Percentiles rank a stretch among this genome's conserved stretches.
Conservation (phyloP, 2,888 invertebrate genomes). For the Meloe dianella region DNA sequence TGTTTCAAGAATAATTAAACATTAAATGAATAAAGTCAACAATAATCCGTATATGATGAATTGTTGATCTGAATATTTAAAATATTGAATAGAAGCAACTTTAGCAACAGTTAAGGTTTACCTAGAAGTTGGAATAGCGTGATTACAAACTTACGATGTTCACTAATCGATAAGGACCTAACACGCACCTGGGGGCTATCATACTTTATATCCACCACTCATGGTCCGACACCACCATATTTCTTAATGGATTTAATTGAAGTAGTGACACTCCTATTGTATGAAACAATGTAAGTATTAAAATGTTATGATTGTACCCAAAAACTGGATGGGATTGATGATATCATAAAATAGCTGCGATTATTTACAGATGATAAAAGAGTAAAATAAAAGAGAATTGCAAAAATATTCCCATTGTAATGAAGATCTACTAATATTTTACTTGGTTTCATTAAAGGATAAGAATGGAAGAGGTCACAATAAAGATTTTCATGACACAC, state of each 20-base stretch:
- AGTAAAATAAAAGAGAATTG: too few relatives aligned
- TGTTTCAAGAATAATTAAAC: too few relatives aligned
- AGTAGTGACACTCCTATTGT: constrained; percentile 27
- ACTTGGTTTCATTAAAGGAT: constrained; percentile 8
- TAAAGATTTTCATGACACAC: constrained; percentile 25
- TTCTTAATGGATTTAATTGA: constrained; percentile 10
- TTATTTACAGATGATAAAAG: too few relatives aligned
- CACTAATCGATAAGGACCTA: constrained; percentile 53
- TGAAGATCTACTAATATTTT: neutral
- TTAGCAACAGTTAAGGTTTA: constrained; percentile 1
- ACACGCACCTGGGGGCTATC: constrained; percentile 55
- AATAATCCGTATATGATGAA: neutral
- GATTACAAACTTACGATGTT: constrained; percentile 42
- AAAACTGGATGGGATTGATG: too few relatives aligned
- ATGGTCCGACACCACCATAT: constrained; percentile 11
- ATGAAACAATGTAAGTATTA: constrained; percentile 19
- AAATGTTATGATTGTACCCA: neutral
- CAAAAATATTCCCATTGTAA: too few relatives aligned
- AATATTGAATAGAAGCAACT: constrained; percentile 1
- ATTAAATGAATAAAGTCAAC: too few relatives aligned
- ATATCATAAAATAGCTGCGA: neutral
- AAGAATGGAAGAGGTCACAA: constrained; percentile 24
- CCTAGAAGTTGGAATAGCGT: constrained; percentile 39
- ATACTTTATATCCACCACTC: constrained; percentile 40
- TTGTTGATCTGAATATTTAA: constrained; percentile 9